A percentile compares a stretch with the other conserved stretches of the same genome.
phyloP scores from a whole-genome alignment of 2,888 invertebrate genomes.

The Epistrophe eligans region DNA sequence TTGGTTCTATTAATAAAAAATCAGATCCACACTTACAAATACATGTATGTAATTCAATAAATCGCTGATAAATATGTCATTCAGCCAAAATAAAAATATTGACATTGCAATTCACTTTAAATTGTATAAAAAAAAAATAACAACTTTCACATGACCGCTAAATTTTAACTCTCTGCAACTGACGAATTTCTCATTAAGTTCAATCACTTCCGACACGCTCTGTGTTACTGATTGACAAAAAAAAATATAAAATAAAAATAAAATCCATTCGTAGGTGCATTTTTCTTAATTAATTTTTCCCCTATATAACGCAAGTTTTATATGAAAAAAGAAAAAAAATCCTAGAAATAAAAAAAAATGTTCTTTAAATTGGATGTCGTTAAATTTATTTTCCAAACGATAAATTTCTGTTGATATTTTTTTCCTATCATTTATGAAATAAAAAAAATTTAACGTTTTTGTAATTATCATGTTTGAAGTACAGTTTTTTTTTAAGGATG shows the following conservation, averaged over 20 bases:
- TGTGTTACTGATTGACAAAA: not conserved
- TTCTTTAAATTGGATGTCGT: slow-evolving; percentile 52
- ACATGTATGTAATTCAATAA: too few species aligned
- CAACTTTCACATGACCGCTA: not conserved
- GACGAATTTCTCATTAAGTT: slow-evolving; percentile 46
- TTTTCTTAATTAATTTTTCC: slow-evolving; percentile 53
- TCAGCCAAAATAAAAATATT: not conserved
- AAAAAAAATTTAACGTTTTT: not conserved
- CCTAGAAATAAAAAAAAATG: slow-evolving; percentile 19
- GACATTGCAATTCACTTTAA: not conserved
- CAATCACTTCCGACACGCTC: slow-evolving; percentile 1
- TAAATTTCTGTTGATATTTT: slow-evolving; percentile 1
- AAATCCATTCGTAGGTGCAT: not conserved
- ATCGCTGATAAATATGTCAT: not conserved
- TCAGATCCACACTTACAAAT: too few species aligned
- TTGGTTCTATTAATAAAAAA: too few species aligned
- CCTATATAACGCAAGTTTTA: not conserved
- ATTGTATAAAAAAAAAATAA: not conserved
- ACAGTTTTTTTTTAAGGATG: not conserved
- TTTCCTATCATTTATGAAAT: slow-evolving; percentile 2
- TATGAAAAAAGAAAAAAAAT: not conserved
- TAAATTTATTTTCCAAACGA: slow-evolving; percentile 40
- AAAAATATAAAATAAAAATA: slow-evolving; percentile 2
- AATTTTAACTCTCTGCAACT: slow-evolving; percentile 15
- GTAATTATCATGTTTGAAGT: slow-evolving; percentile 27